Base-by-base conservation (phyloP, 2,113 vertebrate species). In the Thamnaconus septentrionalis region DNA sequence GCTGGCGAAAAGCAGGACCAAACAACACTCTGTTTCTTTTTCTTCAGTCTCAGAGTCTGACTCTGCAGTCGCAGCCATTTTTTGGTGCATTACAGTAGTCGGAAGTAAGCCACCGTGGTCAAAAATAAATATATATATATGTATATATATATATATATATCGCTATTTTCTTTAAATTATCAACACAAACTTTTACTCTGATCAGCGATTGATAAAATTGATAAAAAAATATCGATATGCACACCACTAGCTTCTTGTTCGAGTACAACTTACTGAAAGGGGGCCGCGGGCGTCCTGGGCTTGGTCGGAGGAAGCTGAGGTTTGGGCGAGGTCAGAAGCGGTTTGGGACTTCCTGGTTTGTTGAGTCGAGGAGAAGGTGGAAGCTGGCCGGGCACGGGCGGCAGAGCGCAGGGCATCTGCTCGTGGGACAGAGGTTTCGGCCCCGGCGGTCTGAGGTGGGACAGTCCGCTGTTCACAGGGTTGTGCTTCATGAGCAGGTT, bases 311-410 rank as follows among this genome's bases (percentile, higher is more conserved):
- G 75, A 6, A 57, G 7, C 0, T 69, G 66, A 3, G 91, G 85
- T 64, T 91, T 93, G n/a, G 3, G 3, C 3, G 48, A 1, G 4
- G 74, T 73, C 0, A 41, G 48, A 10, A 82, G 90, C 8, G 90
- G 87, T 76, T 93, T 94, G 7, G 87, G 85, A 3, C 82, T 57
- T 31, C 60, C 65, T 0, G 80, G 71, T 31, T 71, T 83, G 10
- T 59, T 74, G 45, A 8, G 51, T 69, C 48, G 72, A 10, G 59
- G 1, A 68, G 78, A 81, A 9, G 89, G 88, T 11, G 84, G 42
- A 67, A 55, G 75, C 65, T 55, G 80, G 5, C 0, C 3, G 53
- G 31, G 79, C 53, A 12, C 3, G 0, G 51, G 62, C 7, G 64
- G 60, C 51, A 75, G 0, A 44, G 6, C 8, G 18, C 11, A 1